A percentile compares a stretch with the other conserved stretches of the same genome.
Conservation (phyloP, 2,888 invertebrate genomes). For the Tenthredo mesomela region DNA sequence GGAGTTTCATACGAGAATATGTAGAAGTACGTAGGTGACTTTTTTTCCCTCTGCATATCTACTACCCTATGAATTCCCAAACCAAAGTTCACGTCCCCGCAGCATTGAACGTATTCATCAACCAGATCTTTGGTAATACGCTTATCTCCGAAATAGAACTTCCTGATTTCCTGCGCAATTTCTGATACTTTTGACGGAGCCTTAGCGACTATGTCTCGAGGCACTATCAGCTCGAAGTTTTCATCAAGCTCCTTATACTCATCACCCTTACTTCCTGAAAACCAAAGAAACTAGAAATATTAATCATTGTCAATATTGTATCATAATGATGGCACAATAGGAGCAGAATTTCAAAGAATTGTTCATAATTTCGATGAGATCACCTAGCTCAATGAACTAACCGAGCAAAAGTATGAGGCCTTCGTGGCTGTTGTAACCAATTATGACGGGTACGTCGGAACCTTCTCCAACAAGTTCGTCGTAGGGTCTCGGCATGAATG, state of each 20-base stretch:
- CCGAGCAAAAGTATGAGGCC: constrained; percentile 71
- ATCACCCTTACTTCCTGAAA: constrained; percentile 19
- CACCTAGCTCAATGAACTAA: neutral
- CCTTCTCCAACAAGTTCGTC: constrained; percentile 67
- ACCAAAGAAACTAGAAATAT: neutral
- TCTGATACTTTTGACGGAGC: constrained; percentile 65
- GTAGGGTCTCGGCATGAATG: constrained; percentile 69
- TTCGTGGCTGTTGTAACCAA: constrained; percentile 79
- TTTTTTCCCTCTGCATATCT: constrained; percentile 75
- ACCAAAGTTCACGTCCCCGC: constrained; percentile 79
- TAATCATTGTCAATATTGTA: neutral
- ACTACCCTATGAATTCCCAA: constrained; percentile 77
- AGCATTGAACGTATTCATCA: constrained; percentile 78
- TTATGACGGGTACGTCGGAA: constrained; percentile 79
- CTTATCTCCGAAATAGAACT: constrained; percentile 79
- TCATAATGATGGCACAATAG: neutral
- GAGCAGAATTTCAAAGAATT: too few species aligned
- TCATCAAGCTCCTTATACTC: constrained; percentile 61
- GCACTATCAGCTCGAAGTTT: constrained; percentile 74
- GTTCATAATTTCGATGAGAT: neutral
- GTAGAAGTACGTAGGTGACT: constrained; percentile 80
- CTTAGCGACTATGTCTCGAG: constrained; percentile 72
- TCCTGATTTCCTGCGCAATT: constrained; percentile 73
- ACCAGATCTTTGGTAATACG: constrained; percentile 70
- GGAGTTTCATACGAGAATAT: constrained; percentile 79